Base-by-base conservation (phyloP, 2,797 vertebrate species). In the Champsocephalus esox region DNA sequence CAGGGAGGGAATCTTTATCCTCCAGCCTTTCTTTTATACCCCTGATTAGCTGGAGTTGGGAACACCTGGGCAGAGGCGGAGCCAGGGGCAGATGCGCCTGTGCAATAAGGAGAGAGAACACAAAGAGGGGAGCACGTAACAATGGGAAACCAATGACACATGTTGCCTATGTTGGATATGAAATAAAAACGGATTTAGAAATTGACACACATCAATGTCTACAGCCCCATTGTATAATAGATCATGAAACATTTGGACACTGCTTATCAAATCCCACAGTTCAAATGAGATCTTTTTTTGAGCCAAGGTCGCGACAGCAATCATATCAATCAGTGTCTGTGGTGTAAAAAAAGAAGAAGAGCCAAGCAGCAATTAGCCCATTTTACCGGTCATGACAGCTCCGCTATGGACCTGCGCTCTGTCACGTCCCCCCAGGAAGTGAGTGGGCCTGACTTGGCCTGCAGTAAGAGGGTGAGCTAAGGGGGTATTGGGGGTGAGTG, bases 341-440 rank as follows among this genome's bases (percentile, higher is more conserved):
- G 19, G 44, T 68, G 55, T 57, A 14, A 62, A 69, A 69, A 63
- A 28, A 78, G 50, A 72, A 66, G 0, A 57, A 46, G 34, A 38
- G 17, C 70, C 41, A 57, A 61, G 49, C 46, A 60, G 59, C 72
- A 81, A 84, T 83, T 75, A 84, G 49, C 52, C 58, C 28, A 21
- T 52, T 56, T 75, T 9, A 46, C 21, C 1, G 9, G 66, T 43
- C 55, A 65, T 77, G 60, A 73, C 48, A 55, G 78, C 64, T 72
- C 62, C 41, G 70, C 72, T 52, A 57, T 10, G 8, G 73, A 84
- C 86, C 77, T 89, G 88, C 21, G 1, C 68, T 80, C 76, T 73
- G 86, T 92, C 89, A 90, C 82, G 82, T 90, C 82, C 66, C 56
- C 48, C 21, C 17, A 24, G 55, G 52, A 75, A 49, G 58, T 3